Evolutionary conservation across 2,113 vertebrate genomes (phyloP).

Genomic region (Carollia perspicillata): DNA sequence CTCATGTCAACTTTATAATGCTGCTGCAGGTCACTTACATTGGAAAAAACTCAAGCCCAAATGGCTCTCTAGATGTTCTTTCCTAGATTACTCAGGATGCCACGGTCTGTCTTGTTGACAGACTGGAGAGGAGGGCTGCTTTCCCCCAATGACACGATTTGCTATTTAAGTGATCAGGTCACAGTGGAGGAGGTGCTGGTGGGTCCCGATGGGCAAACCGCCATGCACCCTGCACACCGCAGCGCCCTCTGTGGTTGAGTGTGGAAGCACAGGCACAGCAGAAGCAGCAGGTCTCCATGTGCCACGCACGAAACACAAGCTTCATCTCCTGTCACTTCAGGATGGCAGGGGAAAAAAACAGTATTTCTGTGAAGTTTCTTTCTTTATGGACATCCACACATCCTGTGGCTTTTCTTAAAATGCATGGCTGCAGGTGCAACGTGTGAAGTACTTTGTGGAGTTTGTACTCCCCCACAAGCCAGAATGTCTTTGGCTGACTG

Average conservation of each 20-base stretch:
- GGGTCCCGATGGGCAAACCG: not conserved
- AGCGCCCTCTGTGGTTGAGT: no score
- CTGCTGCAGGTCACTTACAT: not conserved
- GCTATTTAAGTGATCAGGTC: not conserved
- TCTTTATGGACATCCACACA: not conserved
- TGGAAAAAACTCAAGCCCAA: not conserved
- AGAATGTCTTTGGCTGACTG: not conserved
- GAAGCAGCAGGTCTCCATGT: not conserved
- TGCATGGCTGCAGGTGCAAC: not conserved
- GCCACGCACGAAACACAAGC: not conserved
- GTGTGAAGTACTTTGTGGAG: not conserved
- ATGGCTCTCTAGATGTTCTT: not conserved
- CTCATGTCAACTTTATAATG: not conserved
- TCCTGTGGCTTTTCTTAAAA: not conserved
- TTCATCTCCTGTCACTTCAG: not conserved
- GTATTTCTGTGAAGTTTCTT: not conserved
- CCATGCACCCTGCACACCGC: accelerated
- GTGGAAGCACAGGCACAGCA: not conserved
- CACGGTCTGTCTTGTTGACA: not conserved
- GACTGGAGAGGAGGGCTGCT: not conserved
- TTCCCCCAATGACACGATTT: not conserved
- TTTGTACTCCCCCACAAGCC: not conserved
- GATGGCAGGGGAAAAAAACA: not conserved
- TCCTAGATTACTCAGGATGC: not conserved
- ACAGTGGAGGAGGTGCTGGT: not conserved